Base-by-base conservation (phyloP, 1,140 invertebrate genomes). In the Drosophila sp. region DNA sequence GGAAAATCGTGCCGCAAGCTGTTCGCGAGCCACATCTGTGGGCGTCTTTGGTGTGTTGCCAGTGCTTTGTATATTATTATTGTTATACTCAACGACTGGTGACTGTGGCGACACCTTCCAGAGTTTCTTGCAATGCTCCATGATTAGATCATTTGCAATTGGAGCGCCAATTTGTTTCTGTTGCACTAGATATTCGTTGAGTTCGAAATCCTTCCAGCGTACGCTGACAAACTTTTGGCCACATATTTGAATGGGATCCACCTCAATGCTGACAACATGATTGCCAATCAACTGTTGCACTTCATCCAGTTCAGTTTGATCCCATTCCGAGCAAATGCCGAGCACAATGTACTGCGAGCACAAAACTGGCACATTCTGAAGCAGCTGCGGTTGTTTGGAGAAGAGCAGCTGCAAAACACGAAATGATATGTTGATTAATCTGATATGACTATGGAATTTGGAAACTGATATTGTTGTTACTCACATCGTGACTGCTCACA, bases 171-270 rank as follows among this genome's bases (percentile, higher is more conserved):
- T 90, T 48, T 87, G 76, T 21, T 79, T 86, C 51, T 91, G 90
- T 13, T 90, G 70, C 62, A 91, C 80, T 7, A 91, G 51, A 54
- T 83, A 91, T 54, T 91, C 84, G 8, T 61, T 71, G 1, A 91
- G 67, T 51, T 81, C 66, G 8, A 90, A 91, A 38, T 91, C 90
- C 13, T 89, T 89, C 87, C 90, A 91, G 51, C 78, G 81, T n/a
- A 91, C 67, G 34, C 46, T 78, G 34, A 80, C 90, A 57, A 91
- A 91, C 50, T 91, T 90, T 48, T 86, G 89, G 7, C 73, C 78
- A 48, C 82, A 86, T 46, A 87, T 84, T 45, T 79, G 78, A 13
- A 18, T 62, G 18, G 56, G 27, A 69, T 83, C 57, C 36, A 91
- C 46, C 29, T 58, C 43, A 32, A 91, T 71, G 32, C 72, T 76